Evolutionary conservation across 2,888 invertebrate genomes (phyloP).

Genomic region (Oscheius myriophilus): DNA sequence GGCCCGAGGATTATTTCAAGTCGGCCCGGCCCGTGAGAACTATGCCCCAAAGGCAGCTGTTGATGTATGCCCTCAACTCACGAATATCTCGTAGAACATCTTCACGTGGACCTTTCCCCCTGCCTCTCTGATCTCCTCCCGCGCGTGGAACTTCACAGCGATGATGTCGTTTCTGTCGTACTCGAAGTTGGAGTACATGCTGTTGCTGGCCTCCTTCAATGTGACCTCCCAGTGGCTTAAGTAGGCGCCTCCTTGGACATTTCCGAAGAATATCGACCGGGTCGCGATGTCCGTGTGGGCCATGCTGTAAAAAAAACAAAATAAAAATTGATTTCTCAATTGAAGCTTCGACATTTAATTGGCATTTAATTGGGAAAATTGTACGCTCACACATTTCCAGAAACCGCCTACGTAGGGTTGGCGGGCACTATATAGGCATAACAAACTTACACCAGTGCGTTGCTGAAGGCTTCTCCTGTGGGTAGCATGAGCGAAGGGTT

Average conservation of each 20-base stretch:
- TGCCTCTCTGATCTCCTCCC: no score
- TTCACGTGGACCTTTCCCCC: no score
- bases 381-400: no score
- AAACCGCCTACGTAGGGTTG: no score
- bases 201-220: background rate
- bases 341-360: no score
- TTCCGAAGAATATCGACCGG: conserved; percentile 47
- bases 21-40: no score
- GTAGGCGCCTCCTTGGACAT: conserved; percentile 47
- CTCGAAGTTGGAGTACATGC: conserved; percentile 36
- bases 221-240: conserved; percentile 51
- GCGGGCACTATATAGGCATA: no score
- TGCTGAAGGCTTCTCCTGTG: background rate
- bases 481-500: conserved; percentile 1
- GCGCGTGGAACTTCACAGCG: conserved; percentile 31
- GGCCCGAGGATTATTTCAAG: no score
- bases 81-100: conserved; percentile 10
- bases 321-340: no score
- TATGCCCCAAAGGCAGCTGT: no score
- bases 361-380: no score
- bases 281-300: conserved; percentile 33
- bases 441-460: background rate
- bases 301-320: conserved; percentile 28
- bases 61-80: background rate
- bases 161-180: conserved; percentile 48